Conservation (phyloP, 2,888 invertebrate genomes). For the Lasioglossum marginatum region DNA sequence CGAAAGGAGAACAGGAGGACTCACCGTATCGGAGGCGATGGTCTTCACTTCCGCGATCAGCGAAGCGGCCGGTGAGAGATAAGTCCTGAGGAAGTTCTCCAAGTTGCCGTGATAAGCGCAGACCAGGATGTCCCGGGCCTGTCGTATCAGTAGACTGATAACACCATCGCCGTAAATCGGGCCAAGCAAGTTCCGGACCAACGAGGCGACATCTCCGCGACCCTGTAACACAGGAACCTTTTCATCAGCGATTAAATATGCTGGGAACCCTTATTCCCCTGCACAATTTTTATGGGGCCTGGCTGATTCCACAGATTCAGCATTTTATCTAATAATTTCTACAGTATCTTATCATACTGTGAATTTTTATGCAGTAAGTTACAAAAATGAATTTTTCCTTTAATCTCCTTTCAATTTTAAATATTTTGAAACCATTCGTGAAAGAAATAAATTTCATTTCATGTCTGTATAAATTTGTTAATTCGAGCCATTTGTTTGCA, state of each 20-base stretch:
- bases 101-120: constrained; percentile 88
- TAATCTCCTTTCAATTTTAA: not conserved
- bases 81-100: constrained; percentile 87
- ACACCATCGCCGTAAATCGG: constrained; percentile 88
- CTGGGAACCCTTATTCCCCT: not conserved
- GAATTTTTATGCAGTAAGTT: too few species aligned
- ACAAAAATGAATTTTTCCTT: too few species aligned
- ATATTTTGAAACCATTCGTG: not conserved
- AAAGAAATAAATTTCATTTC: not conserved
- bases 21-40: constrained; percentile 78
- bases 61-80: constrained; percentile 87
- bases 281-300: not conserved
- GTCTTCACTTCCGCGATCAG: constrained; percentile 86
- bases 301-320: not conserved
- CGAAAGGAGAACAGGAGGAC: constrained; percentile 49
- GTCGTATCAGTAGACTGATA: constrained; percentile 87
- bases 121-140: constrained; percentile 89
- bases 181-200: constrained; percentile 88
- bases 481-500: not conserved
- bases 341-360: too few species aligned
- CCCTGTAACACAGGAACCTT: constrained; percentile 53
- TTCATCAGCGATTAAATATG: constrained; percentile 25
- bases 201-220: constrained; percentile 81
- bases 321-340: too few species aligned
- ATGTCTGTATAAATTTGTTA: not conserved